Evolutionary conservation across 2,113 vertebrate species (phyloP).

Genomic region (Notarius quadriscutis): DNA sequence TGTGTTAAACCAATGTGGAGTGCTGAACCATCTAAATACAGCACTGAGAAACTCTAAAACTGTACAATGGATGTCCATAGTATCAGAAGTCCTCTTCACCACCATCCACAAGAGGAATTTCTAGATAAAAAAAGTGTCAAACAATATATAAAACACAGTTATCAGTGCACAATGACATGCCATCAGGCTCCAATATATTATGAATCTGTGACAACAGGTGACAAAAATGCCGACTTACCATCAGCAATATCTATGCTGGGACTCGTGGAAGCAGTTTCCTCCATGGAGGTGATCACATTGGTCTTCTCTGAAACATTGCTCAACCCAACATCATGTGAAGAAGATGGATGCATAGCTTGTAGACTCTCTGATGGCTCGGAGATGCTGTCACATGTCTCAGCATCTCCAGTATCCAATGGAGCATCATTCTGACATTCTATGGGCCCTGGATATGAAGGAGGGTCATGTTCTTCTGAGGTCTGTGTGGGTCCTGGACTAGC

Average conservation of each 20-base stretch:
- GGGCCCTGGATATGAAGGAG: constrained; percentile 78
- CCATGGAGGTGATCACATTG: constrained; percentile 17
- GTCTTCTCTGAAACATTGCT: constrained; percentile 63
- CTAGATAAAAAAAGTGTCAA: constrained; percentile 64
- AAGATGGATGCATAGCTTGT: constrained; percentile 71
- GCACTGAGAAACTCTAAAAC: constrained; percentile 15
- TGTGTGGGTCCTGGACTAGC: constrained; percentile 65
- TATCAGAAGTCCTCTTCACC: constrained; percentile 59
- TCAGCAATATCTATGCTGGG: constrained; percentile 82
- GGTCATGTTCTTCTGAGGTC: constrained; percentile 77
- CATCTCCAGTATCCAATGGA: constrained; percentile 64
- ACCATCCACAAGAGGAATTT: constrained; percentile 84
- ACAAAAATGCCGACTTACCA: constrained; percentile 67
- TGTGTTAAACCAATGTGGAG: constrained; percentile 11
- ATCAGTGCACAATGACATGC: background rate
- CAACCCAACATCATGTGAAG: constrained; percentile 52
- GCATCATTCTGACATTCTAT: constrained; percentile 46
- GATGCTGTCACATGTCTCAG: constrained; percentile 68
- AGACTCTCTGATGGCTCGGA: constrained; percentile 73
- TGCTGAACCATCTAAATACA: constrained; percentile 31
- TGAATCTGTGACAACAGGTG: background rate
- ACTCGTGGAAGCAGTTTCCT: constrained; percentile 73
- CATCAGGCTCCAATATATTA: background rate
- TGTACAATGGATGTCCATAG: constrained; percentile 17
- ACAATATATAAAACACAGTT: constrained; percentile 12